Evolutionary conservation across 2,797 vertebrate species (phyloP), one percentile per base, ranked within the genome.

Genomic region (Luscinia megarhynchos): DNA sequence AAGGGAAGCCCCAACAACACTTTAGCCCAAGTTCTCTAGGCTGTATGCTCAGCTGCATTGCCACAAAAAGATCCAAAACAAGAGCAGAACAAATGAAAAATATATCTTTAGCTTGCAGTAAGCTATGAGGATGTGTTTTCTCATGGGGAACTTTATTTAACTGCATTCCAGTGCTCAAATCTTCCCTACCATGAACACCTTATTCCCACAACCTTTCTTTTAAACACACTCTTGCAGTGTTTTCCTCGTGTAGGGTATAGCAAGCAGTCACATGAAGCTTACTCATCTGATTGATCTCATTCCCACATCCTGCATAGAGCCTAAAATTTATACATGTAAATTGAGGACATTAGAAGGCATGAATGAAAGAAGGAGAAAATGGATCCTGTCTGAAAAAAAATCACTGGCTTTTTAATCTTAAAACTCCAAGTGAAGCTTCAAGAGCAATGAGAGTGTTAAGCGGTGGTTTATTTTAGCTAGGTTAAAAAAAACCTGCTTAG

Each of bases 261-360:
- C 78, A 85, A 51, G 61, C 57, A 70, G 82, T 85, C 94, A 92
- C 64, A 93, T 72, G 91, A 58, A 83, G 38, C 64, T 93, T 93
- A 92, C 87, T 96, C 94, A 93, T 85, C 82, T 29, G 6, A 54
- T 83, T 94, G 89, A 73, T 96, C 40, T 92, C 54, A 36, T 96
- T 92, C 72, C 87, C 87, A 94, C 89, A 92, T 95, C 94, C 93
- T 93, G 89, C 64, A 54, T 1, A 54, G 19, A 93, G 72, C 20
- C 84, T 92, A 29, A 89, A 92, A 89, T 95, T 89, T 89, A 32
- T 50, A 74, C 2, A 1, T 34, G 51, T 12, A 59, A 87, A 79
- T 27, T 38, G 30, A 32, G 26, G 40, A 11, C 6, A 2, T 41
- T 69, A n/a, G 34, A 50, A 72, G 40, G 12, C 15, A 29, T 84